Evolutionary conservation across 2,888 invertebrate genomes (phyloP), one percentile per base, ranked within the genome.

Genomic region (Myopa tessellatipennis): DNA sequence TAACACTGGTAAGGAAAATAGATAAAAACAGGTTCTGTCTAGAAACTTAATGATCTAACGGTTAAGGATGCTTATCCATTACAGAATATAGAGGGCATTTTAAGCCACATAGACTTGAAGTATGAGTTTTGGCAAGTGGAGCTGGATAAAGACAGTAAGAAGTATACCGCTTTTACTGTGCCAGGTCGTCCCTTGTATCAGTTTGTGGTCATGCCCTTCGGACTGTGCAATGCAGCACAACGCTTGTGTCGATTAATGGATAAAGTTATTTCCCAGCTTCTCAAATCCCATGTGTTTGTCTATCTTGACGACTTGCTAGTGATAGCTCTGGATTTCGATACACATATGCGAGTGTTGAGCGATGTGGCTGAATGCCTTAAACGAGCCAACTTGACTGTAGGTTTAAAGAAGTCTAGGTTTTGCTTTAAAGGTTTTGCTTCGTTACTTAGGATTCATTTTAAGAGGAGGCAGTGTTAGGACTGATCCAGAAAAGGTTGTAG

Each of bases 1-100:
- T 34, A 18, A 71, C 71, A 12, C 16, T 71, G 16, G 71, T 71
- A 0, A 60, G 74, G 34, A 77, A 78, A 40, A 65, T 71, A 26
- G 77, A 52, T 0, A 78, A 78, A 38, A 74, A 74, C 26, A 18
- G 77, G 4, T 70, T 78, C 7, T 78, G 77, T 18, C 36, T 77
- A 63, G 10, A 61, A 63, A 63, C 60, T 65, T n/a, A 76, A 63
- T 61, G 61, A 60, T 40, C 16, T 68, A 16, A 74, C 74, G 4
- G n/a, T 50, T 4, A 73, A 63, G 26, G 60, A 77, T 38, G 65
- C 65, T 8, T 65, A 77, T 26, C 76, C 68, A 38, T 8, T 55
- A 38, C 2, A 69, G 16, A 58, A 61, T 45, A 58, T 18, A 52
- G 63, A 63, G n/a, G n/a, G 50, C 36, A 52, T 52, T 55, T 14